Conservation (phyloP, 2,888 invertebrate genomes). For the Erynnis tages region DNA sequence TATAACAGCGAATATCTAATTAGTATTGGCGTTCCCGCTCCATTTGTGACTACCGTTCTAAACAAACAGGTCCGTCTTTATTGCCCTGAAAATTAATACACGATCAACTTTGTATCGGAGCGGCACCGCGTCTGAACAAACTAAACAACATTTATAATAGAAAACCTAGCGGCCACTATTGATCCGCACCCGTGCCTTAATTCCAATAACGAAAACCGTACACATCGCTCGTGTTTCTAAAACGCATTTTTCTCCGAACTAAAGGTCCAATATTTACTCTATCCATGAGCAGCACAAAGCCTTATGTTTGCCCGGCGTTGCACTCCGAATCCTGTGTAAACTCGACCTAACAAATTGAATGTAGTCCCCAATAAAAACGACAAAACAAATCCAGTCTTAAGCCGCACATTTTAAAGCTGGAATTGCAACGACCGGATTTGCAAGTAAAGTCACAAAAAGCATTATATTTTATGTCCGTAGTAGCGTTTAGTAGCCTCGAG, state of each 20-base stretch:
- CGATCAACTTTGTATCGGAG: constrained; percentile 54
- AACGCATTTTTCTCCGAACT: constrained; percentile 79
- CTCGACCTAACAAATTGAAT: constrained; percentile 70
- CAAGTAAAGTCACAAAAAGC: constrained; percentile 60
- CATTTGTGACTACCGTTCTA: constrained; percentile 43
- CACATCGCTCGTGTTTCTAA: constrained; percentile 71
- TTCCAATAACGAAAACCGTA: constrained; percentile 76
- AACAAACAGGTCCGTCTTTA: constrained; percentile 55
- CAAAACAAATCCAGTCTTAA: constrained; percentile 43
- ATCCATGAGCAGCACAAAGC: constrained; percentile 75
- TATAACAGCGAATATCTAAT: constrained; percentile 15
- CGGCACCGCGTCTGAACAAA: constrained; percentile 43
- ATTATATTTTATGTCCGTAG: constrained; percentile 70
- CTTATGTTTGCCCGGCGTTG: constrained; percentile 75
- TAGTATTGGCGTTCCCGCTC: constrained; percentile 6
- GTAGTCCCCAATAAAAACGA: constrained; percentile 34
- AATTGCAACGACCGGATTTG: constrained; percentile 35
- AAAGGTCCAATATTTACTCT: constrained; percentile 74
- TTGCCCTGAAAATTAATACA: constrained; percentile 59
- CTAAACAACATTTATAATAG: constrained; percentile 48
- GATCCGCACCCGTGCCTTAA: constrained; percentile 56
- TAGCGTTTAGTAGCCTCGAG: constrained; percentile 75
- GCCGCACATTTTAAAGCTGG: constrained; percentile 36
- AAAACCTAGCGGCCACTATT: constrained; percentile 50
- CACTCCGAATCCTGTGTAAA: constrained; percentile 79